A percentile compares a stretch with the other conserved stretches of the same genome.
These are phyloP conservation scores for Drosophila percnosoma DNA, from an alignment of 2,888 invertebrate species.

Conservation along the genomic window DNA sequence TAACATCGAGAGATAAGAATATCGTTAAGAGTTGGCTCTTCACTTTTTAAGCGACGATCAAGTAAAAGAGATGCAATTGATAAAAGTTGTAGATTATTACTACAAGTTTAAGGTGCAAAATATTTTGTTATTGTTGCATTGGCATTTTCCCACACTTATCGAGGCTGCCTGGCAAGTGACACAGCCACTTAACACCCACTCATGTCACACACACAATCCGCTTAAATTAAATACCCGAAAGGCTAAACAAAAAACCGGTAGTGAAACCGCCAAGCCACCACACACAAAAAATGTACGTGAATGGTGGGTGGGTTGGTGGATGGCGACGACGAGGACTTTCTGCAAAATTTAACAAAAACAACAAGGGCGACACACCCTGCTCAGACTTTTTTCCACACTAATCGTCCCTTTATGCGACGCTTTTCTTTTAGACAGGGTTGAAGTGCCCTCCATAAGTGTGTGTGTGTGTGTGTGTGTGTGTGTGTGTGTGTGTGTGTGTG, in stretches of 20 bases:
- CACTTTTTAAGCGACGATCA: background rate
- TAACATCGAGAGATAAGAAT: background rate
- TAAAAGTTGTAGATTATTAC: background rate
- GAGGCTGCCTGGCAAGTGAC: slow-evolving; percentile 70
- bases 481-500: background rate
- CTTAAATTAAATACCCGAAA: slow-evolving; percentile 81
- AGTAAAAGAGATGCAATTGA: background rate
- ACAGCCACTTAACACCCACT: slow-evolving; percentile 82
- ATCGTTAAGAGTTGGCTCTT: background rate
- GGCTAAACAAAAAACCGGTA: slow-evolving; percentile 69
- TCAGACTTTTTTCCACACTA: slow-evolving; percentile 62
- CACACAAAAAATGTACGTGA: slow-evolving; percentile 42
- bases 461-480: too few relatives aligned
- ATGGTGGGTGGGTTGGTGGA: slow-evolving; percentile 4
- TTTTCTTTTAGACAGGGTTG: slow-evolving; percentile 54
- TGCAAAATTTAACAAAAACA: slow-evolving; percentile 83
- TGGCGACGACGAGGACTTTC: slow-evolving; percentile 66
- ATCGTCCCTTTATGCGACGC: slow-evolving; percentile 73
- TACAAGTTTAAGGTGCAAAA: background rate
- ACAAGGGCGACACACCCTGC: slow-evolving; percentile 65
- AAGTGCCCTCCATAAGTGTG: slow-evolving; percentile 17
- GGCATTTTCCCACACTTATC: slow-evolving; percentile 52
- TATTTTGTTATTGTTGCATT: slow-evolving; percentile 20
- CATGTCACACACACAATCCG: slow-evolving; percentile 78
- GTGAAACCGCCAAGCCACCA: slow-evolving; percentile 63